phyloP scores from a whole-genome alignment of 2,797 vertebrate genomes.

The Acestrorhynchus altus region DNA sequence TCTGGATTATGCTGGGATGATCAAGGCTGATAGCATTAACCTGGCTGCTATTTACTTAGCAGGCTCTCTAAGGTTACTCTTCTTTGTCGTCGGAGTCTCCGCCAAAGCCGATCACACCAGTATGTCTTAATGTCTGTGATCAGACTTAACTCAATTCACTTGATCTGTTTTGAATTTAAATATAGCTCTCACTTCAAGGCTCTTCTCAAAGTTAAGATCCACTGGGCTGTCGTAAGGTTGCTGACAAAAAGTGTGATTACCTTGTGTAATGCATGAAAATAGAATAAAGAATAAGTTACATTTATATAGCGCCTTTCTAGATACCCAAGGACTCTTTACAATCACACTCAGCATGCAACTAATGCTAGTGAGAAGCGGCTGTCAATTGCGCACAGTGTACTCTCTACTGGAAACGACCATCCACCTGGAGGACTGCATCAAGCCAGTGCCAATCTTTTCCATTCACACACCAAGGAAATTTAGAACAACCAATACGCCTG shows the following conservation, averaged over 20 bases:
- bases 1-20: slow-evolving; percentile 76
- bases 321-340: too few species aligned
- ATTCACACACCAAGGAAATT: too few species aligned
- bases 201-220: slow-evolving; percentile 31
- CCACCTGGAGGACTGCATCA: too few species aligned
- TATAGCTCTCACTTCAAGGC: slow-evolving; percentile 17
- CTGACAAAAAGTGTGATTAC: not conserved
- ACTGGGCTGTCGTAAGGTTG: not conserved
- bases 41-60: slow-evolving; percentile 47
- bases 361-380: too few species aligned
- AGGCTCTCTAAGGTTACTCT: not conserved
- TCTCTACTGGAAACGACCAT: too few species aligned
- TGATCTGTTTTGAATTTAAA: slow-evolving; percentile 38
- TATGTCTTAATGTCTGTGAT: slow-evolving; percentile 48
- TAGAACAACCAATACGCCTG: too few species aligned
- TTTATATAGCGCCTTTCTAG: too few species aligned
- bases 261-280: not conserved
- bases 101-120: not conserved
- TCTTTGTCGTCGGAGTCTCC: not conserved
- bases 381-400: too few species aligned
- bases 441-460: too few species aligned
- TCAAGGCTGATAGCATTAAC: slow-evolving; percentile 73
- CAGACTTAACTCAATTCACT: slow-evolving; percentile 32
- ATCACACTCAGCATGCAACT: too few species aligned
- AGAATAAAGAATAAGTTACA: too few species aligned